Conservation (phyloP, 2,888 invertebrate species). For the Pristionchus entomophagus region DNA sequence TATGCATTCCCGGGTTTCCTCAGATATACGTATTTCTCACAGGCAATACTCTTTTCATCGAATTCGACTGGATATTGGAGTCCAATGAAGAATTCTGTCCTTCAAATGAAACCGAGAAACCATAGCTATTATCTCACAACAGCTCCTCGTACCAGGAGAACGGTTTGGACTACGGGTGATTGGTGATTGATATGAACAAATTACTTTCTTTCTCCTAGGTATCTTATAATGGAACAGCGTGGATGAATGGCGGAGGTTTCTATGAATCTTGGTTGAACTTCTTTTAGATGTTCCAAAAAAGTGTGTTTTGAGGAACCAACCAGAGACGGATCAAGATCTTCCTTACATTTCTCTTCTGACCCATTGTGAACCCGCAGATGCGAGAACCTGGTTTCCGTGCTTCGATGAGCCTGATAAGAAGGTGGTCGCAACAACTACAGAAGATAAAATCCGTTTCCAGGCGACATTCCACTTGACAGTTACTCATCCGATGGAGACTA, state of each 20-base stretch:
- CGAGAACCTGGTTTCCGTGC: constrained; percentile 8
- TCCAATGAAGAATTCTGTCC: no score
- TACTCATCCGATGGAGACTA: neutral
- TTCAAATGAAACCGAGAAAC: neutral
- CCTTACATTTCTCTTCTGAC: neutral
- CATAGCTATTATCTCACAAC: neutral
- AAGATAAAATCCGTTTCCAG: neutral
- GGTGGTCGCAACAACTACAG: neutral
- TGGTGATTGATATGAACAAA: no score
- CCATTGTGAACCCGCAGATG: neutral
- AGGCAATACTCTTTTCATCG: no score
- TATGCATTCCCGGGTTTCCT: neutral
- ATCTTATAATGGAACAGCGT: neutral
- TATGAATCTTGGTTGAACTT: neutral
- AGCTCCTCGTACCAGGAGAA: neutral
- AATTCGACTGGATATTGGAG: no score
- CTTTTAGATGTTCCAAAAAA: neutral
- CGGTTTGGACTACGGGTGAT: neutral
- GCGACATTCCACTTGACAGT: neutral
- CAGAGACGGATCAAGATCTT: neutral
- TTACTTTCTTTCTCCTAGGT: neutral
- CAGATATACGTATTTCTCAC: no score
- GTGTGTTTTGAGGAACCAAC: neutral
- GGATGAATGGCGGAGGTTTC: neutral
- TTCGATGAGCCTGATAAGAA: constrained; percentile 15